A percentile compares a stretch with the other conserved stretches of the same genome.
Conservation (phyloP, 2,888 invertebrate species). For the Allacma fusca region DNA sequence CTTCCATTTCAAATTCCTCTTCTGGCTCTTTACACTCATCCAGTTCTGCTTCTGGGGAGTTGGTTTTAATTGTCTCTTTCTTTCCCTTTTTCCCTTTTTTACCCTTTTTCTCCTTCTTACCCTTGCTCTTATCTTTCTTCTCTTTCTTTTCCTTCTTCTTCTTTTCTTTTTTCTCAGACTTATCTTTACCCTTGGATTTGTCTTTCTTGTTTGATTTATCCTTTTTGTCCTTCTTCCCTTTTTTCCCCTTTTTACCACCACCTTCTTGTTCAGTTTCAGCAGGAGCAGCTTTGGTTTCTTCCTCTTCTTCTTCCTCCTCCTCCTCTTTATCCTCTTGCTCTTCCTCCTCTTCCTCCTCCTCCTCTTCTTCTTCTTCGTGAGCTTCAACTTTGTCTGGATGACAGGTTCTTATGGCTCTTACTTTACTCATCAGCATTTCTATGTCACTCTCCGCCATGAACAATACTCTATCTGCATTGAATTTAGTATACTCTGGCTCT, state of each 20-base stretch:
- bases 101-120: slow-evolving; percentile 24
- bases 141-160: slow-evolving; percentile 28
- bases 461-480: background rate
- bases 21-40: slow-evolving; percentile 28
- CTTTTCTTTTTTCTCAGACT: slow-evolving; percentile 22
- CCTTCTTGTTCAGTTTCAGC: background rate
- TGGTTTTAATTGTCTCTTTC: too few species aligned
- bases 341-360: too few species aligned
- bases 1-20: slow-evolving; percentile 21
- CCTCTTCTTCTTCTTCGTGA: slow-evolving; percentile 4
- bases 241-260: too few species aligned
- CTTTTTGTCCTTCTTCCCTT: too few species aligned
- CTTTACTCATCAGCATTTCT: background rate
- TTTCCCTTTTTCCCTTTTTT: too few species aligned
- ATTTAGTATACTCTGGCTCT: background rate
- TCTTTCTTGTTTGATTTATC: too few species aligned
- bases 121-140: slow-evolving; percentile 36
- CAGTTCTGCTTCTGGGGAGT: background rate
- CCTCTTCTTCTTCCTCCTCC: background rate
- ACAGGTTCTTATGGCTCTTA: slow-evolving; percentile 13
- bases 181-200: background rate
- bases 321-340: too few species aligned
- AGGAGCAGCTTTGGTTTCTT: background rate
- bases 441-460: slow-evolving; percentile 49
- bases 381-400: background rate